Evolutionary conservation across 1,140 invertebrate genomes (phyloP).

Genomic region (Drosophila eugracilis): DNA sequence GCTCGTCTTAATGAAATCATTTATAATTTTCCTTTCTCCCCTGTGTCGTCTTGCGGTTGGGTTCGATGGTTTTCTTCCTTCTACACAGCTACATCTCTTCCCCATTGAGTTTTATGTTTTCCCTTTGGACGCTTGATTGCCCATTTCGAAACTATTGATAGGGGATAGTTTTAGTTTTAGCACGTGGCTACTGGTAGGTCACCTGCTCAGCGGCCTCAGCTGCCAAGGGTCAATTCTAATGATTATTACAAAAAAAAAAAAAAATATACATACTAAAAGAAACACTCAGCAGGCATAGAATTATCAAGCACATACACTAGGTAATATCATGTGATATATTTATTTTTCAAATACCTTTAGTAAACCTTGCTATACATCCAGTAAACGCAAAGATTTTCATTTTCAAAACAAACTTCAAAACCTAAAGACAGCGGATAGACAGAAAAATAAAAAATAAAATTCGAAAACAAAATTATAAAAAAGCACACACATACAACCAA

Average conservation of each 20-base stretch:
- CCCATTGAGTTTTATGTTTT: constrained; percentile 27
- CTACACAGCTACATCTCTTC: constrained; percentile 3
- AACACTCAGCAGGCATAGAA: not conserved
- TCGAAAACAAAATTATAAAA: constrained; percentile 13
- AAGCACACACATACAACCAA: constrained; percentile 1
- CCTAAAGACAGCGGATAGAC: not conserved
- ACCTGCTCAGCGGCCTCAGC: constrained; percentile 36
- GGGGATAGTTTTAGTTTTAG: constrained; percentile 18
- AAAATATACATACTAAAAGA: not conserved
- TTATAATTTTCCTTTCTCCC: constrained; percentile 68
- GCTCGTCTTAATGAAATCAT: constrained; percentile 70
- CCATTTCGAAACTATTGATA: constrained; percentile 45
- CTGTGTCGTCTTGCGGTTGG: constrained; percentile 20
- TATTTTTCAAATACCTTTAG: not conserved
- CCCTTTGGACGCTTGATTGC: constrained; percentile 26
- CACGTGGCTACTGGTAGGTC: constrained; percentile 54
- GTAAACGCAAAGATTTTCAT: constrained; percentile 19
- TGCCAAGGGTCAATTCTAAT: constrained; percentile 10
- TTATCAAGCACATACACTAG: not conserved
- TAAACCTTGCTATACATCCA: constrained; percentile 5
- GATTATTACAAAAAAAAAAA: not conserved
- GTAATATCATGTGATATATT: not conserved
- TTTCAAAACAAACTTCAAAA: constrained; percentile 26
- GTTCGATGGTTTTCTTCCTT: constrained; percentile 12
- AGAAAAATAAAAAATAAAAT: not conserved